Evolutionary conservation across 2,888 invertebrate species (phyloP).

Genomic region (Iphiclides podalirius): DNA sequence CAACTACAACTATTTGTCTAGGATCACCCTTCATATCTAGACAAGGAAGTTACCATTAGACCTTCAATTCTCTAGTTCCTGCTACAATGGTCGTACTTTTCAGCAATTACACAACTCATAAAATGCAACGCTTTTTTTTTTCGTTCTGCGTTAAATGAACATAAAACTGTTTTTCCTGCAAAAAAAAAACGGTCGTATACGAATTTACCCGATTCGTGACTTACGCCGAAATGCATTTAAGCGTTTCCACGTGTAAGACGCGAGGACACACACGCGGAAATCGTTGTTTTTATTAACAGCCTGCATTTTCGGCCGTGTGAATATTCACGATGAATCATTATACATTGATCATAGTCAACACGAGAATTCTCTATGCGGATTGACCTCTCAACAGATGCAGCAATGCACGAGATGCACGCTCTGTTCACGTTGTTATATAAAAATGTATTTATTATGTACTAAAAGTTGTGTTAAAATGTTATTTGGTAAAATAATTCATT

Average conservation of each 20-base stretch:
- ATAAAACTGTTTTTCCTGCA: constrained; percentile 3
- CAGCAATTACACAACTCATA: constrained; percentile 2
- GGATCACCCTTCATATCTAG: constrained; percentile 11
- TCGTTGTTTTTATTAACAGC: constrained; percentile 18
- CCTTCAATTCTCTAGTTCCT: constrained; percentile 19
- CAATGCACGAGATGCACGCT: too few species aligned
- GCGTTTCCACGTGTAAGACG: background rate
- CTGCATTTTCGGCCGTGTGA: constrained; percentile 7
- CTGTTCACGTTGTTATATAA: too few species aligned
- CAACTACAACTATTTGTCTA: constrained; percentile 11
- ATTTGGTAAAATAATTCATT: too few species aligned
- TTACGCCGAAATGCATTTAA: constrained; percentile 25
- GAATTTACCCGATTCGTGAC: constrained; percentile 10
- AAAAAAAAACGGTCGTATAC: background rate
- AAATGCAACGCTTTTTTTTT: background rate
- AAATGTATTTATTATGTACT: too few species aligned
- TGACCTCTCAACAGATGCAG: too few species aligned
- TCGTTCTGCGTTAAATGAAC: background rate
- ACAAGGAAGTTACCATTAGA: constrained; percentile 15
- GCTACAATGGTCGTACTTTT: constrained; percentile 1
- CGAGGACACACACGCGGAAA: constrained; percentile 34
- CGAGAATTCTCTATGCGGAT: background rate
- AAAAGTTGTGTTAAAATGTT: too few species aligned
- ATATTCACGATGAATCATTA: background rate
- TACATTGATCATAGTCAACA: background rate